Base-by-base conservation (phyloP, 2,113 vertebrate species). In the Sturnira hondurensis region DNA sequence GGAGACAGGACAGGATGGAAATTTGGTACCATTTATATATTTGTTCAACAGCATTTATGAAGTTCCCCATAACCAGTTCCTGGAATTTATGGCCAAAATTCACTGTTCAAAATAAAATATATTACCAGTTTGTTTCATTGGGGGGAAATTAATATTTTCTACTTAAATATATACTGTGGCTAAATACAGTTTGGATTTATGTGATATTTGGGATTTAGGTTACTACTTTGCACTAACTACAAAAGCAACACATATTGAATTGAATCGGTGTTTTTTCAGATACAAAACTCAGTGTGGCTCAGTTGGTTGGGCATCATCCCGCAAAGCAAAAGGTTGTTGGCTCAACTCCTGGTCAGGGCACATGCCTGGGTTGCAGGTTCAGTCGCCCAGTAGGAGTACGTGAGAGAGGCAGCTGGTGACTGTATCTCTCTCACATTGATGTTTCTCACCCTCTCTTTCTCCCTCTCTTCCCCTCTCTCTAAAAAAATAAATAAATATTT, bases 161-260 rank as follows among this genome's bases (percentile, higher is more conserved):
- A 86, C 88, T 65, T 77, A 77, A 94, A 85, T 63, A 90, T 73
- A 43, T 87, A 15, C 17, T 63, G 20, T 45, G 17, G 58, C 43
- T 93, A 73, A 91, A 63, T 71, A 45, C 3, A 0, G 4, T 82
- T 93, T 82, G 22, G 20, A 52, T 83, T 81, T 70, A 82, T 41
- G 67, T 87, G 56, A 11, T 83, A 71, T 84, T 97, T 96, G 73
- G 31, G 22, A 76, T 45, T 63, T 89, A 95, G 50, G 41, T 91
- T 91, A 33, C 70, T 31, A 38, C 16, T 63, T 93, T 86, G 52
- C 58, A 84, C 14, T 81, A 38, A 78, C 67, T 86, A 80, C 38
- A 63, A 92, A 85, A 70, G 71, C 89, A 84, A 1, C 50, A 19
- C 56, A 67, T 83, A 31, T 70, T 92, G 85, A 94, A 50, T 38